Evolutionary conservation across 2,888 invertebrate genomes (phyloP), one percentile per base, ranked within the genome.

Genomic region (Metopia argyrocephala): DNA sequence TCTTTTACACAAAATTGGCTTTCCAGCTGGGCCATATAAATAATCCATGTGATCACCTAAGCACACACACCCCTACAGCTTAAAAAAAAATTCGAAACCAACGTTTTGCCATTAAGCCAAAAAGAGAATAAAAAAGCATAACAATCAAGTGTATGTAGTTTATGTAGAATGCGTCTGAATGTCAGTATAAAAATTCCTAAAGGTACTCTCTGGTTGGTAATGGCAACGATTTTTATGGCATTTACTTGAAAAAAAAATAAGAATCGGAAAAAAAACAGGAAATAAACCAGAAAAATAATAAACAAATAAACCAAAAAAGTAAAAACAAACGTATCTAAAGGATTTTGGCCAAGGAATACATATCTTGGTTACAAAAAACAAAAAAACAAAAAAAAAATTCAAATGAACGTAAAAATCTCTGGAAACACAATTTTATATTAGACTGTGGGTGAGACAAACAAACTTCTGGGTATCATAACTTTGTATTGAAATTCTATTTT

Each of bases 101-200:
- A 15, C n/a, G n/a, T n/a, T n/a, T n/a, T n/a, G n/a, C n/a, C n/a
- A n/a, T n/a, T n/a, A n/a, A n/a, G n/a, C n/a, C n/a, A 21, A 12
- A 38, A 7, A 31, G 9, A 25, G 38, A 46, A 52, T 5, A 12
- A 28, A 18, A 21, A 52, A 65, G 3, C 5, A 65, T 15, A 66
- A 66, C 54, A 66, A 66, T 56, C 45, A 56, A 38, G 54, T 66
- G 66, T 18, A 7, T 54, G 31, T 61, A 15, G 7, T 65, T n/a
- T 23, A n/a, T 38, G 52, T 9, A n/a, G 52, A 38, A 54, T 45
- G 25, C 5, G 56, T 6, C 38, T 38, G 38, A 38, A 38, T 38
- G 38, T 38, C 38, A 38, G 38, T 9, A 5, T 46, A 23, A 45
- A 62, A 46, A 46, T 66, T 45, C 25, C 54, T 54, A 12, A 56